These are phyloP conservation scores for Leguminivora glycinivorella DNA, from an alignment of 1,140 invertebrate genomes.

Conservation along the genomic window DNA sequence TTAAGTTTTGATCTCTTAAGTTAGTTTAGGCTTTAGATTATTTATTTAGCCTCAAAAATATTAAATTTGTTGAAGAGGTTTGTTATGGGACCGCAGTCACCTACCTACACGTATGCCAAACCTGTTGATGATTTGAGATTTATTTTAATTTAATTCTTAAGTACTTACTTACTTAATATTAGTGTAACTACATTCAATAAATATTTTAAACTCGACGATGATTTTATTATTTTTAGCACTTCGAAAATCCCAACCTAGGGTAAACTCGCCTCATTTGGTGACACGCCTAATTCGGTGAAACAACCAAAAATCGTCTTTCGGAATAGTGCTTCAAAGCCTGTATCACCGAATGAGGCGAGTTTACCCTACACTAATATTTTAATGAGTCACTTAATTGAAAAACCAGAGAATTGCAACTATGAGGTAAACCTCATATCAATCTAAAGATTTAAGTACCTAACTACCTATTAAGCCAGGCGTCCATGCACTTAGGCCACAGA, in stretches of 20 bases:
- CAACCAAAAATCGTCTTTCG: no score
- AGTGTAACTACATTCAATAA: slow-evolving; percentile 32
- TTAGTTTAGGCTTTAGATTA: slow-evolving; percentile 59
- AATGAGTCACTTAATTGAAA: no score
- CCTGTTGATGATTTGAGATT: slow-evolving; percentile 70
- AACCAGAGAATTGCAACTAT: no score
- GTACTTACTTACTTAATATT: slow-evolving; percentile 70
- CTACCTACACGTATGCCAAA: slow-evolving; percentile 50
- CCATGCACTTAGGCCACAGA: no score
- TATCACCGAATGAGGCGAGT: no score
- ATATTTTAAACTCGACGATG: slow-evolving; percentile 1
- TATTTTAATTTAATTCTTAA: slow-evolving; percentile 64
- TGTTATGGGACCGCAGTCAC: slow-evolving; percentile 10
- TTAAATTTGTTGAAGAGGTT: slow-evolving; percentile 32
- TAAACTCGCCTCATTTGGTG: no score
- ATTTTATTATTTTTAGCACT: neutral
- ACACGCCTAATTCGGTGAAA: no score
- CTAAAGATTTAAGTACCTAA: no score
- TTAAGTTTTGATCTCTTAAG: slow-evolving; percentile 73
- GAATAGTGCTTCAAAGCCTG: no score
- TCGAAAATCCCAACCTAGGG: neutral
- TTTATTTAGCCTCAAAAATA: slow-evolving; percentile 55
- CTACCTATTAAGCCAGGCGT: no score
- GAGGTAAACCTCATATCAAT: no score
- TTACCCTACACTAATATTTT: no score